Conservation (phyloP, 2,797 vertebrate genomes). For the Scomberomorus guttatus region DNA sequence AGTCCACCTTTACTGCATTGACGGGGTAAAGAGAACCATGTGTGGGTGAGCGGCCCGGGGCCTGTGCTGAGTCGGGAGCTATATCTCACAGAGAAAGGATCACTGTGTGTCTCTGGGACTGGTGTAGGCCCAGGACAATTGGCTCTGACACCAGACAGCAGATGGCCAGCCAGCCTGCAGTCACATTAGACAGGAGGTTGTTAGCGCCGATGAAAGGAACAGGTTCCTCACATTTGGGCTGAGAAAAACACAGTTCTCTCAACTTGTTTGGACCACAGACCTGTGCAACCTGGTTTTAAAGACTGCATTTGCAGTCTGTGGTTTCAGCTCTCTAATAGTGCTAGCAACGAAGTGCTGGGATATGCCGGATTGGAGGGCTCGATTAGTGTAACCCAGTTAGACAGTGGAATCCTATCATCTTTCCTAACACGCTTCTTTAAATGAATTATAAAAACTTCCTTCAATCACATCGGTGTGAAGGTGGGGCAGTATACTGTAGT, state of each 20-base stretch:
- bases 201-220: slow-evolving; percentile 81
- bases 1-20: slow-evolving; percentile 50
- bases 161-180: slow-evolving; percentile 85
- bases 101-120: slow-evolving; percentile 66
- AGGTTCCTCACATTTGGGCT: slow-evolving; percentile 72
- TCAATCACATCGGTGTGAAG: slow-evolving; percentile 49
- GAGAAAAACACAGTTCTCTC: slow-evolving; percentile 53
- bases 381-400: slow-evolving; percentile 41
- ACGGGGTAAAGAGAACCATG: slow-evolving; percentile 65
- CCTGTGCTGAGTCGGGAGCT: slow-evolving; percentile 53
- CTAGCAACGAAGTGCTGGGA: neutral
- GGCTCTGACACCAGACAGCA: slow-evolving; percentile 87
- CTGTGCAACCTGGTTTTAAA: slow-evolving; percentile 29
- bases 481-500: neutral
- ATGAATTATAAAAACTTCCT: slow-evolving; percentile 27
- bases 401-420: slow-evolving; percentile 35
- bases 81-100: slow-evolving; percentile 72
- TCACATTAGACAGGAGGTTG: slow-evolving; percentile 79
- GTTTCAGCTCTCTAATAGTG: slow-evolving; percentile 7
- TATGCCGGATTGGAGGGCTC: slow-evolving; percentile 12
- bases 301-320: neutral
- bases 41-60: slow-evolving; percentile 46
- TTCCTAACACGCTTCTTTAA: slow-evolving; percentile 25
- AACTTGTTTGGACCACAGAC: slow-evolving; percentile 27
- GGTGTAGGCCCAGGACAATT: slow-evolving; percentile 74